Evolutionary conservation across 2,797 vertebrate species (phyloP), one percentile per base, ranked within the genome.

Genomic region (Hyperoplus lanceolatus): DNA sequence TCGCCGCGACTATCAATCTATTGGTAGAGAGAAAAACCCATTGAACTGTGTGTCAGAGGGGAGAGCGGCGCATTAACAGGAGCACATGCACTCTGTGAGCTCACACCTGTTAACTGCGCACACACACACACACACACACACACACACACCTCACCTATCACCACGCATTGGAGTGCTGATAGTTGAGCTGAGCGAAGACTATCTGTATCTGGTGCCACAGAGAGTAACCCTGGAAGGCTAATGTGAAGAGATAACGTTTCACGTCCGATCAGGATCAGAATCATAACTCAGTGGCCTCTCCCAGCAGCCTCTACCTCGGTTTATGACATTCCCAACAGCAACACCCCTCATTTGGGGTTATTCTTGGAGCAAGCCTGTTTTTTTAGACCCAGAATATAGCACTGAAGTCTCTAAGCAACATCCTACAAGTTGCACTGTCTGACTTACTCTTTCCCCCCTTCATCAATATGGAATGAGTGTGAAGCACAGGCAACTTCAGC

Each of bases 231-330:
- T 41, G 46, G 67, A 61, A 41, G 66, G 83, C 79, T 90, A 80
- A 88, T 70, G 78, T 76, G 75, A 77, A 81, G 81, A 90, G 91
- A 90, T 92, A 81, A 84, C 58, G 65, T 90, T 92, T 91, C 89
- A 77, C 61, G 16, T 75, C 63, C 69, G 84, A 93, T 89, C 87
- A 85, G 75, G 67, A 18, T 88, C 86, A 86, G 60, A 76, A 81
- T 86, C 73, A 85, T 70, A 90, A 90, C 62, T 85, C 81, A 62
- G 60, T 45, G 42, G 62, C 74, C 55, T 78, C 68, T 53, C 51
- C 48, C 42, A 16, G 59, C 53, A 60, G 78, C 66, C 42, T 6
- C 39, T 59, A 50, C 68, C 75, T 83, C 67, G 55, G 56, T 38
- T 73, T 65, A 29, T 29, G 29, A 29, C 29, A 29, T 48, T 76